Conservation (phyloP, 1,140 invertebrate species). For the Aphaenogaster rudis region DNA sequence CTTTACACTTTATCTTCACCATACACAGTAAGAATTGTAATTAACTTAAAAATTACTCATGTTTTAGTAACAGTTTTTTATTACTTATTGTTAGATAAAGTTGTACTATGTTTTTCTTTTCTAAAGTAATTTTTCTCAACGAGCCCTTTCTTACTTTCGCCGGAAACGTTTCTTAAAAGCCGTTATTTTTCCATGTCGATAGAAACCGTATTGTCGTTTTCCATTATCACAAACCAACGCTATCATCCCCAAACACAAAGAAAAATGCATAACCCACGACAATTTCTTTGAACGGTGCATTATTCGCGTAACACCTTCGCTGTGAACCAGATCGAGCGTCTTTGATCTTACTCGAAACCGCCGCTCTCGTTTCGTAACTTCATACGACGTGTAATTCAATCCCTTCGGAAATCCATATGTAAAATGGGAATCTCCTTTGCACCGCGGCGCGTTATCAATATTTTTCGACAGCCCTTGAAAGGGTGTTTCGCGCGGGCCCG, state of each 20-base stretch:
- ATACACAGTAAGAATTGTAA: background rate
- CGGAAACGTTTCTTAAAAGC: background rate
- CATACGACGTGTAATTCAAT: conserved; percentile 42
- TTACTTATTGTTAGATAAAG: background rate
- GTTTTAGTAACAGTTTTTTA: background rate
- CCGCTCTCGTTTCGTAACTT: conserved; percentile 24
- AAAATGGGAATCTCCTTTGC: conserved; percentile 47
- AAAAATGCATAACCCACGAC: conserved; percentile 18
- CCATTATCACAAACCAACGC: background rate
- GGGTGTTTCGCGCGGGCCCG: conserved; percentile 2
- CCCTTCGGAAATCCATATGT: conserved; percentile 49
- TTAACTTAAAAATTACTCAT: background rate
- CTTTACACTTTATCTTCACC: background rate
- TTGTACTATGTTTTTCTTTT: background rate
- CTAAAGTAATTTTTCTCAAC: background rate
- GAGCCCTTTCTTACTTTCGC: background rate
- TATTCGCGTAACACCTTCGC: conserved; percentile 44
- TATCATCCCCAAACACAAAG: background rate
- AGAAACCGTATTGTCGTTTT: conserved; percentile 9
- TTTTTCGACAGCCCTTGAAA: conserved; percentile 49
- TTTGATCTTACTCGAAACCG: conserved; percentile 54
- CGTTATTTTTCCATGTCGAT: background rate
- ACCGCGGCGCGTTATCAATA: conserved; percentile 50
- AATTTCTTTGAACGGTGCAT: conserved; percentile 33
- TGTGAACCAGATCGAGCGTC: conserved; percentile 13